A percentile compares a stretch with the other conserved stretches of the same genome.
Evolutionary conservation across 2,888 invertebrate species (phyloP).

Genomic region (Epinotia bilunana): DNA sequence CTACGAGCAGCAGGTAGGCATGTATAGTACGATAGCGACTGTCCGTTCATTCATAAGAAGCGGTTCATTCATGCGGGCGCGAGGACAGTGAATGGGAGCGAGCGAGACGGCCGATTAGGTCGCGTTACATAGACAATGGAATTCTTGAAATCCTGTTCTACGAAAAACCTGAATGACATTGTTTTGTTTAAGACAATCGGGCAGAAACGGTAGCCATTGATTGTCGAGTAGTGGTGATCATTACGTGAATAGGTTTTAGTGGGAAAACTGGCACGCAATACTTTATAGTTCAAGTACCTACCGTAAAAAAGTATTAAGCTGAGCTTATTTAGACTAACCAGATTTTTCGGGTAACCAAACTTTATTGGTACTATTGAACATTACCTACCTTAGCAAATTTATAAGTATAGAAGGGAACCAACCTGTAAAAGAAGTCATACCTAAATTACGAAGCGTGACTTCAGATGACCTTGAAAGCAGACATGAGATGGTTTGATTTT

Average conservation of each 20-base stretch:
- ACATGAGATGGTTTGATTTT: no score
- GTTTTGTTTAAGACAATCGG: conserved; percentile 76
- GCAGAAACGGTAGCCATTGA: conserved; percentile 57
- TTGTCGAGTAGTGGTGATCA: conserved; percentile 57
- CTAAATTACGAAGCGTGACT: no score
- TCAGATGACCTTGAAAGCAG: no score
- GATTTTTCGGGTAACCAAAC: background rate
- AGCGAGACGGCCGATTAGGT: conserved; percentile 75
- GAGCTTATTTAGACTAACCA: background rate
- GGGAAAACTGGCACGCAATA: conserved; percentile 22
- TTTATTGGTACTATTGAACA: no score
- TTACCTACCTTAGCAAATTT: no score
- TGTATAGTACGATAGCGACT: conserved; percentile 79
- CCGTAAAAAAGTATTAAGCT: conserved; percentile 5
- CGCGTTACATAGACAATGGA: conserved; percentile 78
- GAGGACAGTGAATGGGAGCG: conserved; percentile 79
- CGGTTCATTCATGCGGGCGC: conserved; percentile 81
- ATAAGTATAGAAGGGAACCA: no score
- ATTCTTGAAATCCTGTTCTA: conserved; percentile 73
- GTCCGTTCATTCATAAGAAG: conserved; percentile 83
- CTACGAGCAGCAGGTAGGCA: conserved; percentile 65
- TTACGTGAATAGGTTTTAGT: conserved; percentile 27
- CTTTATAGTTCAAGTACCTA: conserved; percentile 23
- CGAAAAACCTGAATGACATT: conserved; percentile 69
- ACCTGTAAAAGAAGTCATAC: no score